phyloP scores from a whole-genome alignment of 2,113 vertebrate species.

The Elephas maximus region DNA sequence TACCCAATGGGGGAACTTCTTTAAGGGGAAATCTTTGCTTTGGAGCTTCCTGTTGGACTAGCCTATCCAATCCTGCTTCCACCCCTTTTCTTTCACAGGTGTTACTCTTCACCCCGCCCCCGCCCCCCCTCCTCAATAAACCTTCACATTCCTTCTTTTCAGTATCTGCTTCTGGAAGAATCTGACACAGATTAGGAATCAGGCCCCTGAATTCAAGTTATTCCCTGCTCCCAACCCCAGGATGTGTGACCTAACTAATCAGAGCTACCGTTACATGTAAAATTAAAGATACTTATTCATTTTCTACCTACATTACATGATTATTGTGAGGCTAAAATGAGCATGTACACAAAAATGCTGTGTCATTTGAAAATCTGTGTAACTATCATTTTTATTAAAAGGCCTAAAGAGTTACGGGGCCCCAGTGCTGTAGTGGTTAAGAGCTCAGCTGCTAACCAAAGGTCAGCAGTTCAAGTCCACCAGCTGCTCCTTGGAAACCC shows the following conservation, averaged over 20 bases:
- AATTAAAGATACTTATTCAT: constrained; percentile 44
- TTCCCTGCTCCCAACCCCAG: neutral
- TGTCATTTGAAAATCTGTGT: constrained; percentile 28
- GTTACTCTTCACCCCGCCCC: neutral
- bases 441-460: too few relatives aligned
- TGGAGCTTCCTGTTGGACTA: neutral
- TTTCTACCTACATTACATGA: neutral
- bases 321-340: constrained; percentile 3
- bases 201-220: neutral
- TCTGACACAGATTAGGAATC: neutral
- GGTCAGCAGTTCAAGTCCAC: too few relatives aligned
- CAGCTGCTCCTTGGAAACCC: too few relatives aligned
- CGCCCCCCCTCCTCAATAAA: neutral
- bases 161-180: constrained; percentile 19
- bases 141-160: neutral
- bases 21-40: constrained; percentile 22
- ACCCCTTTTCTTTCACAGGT: neutral
- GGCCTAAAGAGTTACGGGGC: neutral
- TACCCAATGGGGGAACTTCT: neutral
- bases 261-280: neutral
- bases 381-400: constrained; percentile 33
- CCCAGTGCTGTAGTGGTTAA: too few relatives aligned
- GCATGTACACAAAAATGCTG: neutral
- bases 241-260: neutral
- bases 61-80: neutral